These are phyloP conservation scores for Bos indicus DNA, from an alignment of 2,113 vertebrate species.

Conservation along the genomic window DNA sequence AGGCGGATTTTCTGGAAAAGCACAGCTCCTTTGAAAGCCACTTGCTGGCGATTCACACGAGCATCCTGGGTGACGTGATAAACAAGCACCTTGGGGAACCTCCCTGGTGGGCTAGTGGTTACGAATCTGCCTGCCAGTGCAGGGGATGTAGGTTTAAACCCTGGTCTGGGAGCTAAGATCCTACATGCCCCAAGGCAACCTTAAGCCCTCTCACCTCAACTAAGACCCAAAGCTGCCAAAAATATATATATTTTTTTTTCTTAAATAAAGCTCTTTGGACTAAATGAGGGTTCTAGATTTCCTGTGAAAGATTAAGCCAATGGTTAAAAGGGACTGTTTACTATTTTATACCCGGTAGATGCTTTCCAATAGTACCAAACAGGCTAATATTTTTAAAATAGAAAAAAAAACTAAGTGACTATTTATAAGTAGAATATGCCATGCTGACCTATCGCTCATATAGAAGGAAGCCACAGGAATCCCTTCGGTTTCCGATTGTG, in stretches of 20 bases:
- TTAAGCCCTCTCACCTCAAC: background rate
- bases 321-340: background rate
- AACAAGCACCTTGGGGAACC: background rate
- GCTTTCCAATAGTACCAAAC: background rate
- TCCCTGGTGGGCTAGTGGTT: background rate
- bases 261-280: background rate
- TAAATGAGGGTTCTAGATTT: background rate
- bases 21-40: background rate
- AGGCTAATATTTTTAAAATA: background rate
- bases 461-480: background rate
- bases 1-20: background rate
- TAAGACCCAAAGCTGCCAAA: background rate
- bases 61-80: background rate
- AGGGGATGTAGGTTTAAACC: background rate
- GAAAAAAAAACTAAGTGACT: background rate
- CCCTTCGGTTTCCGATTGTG: rapidly evolving
- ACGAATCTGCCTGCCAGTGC: background rate
- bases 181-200: background rate
- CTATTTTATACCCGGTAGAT: background rate
- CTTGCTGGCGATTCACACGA: rapidly evolving
- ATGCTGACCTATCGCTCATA: background rate
- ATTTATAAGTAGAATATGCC: background rate
- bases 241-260: background rate
- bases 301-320: background rate
- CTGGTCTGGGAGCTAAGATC: background rate